phyloP scores from a whole-genome alignment of 2,113 vertebrate species.

The Mohoua ochrocephala region DNA sequence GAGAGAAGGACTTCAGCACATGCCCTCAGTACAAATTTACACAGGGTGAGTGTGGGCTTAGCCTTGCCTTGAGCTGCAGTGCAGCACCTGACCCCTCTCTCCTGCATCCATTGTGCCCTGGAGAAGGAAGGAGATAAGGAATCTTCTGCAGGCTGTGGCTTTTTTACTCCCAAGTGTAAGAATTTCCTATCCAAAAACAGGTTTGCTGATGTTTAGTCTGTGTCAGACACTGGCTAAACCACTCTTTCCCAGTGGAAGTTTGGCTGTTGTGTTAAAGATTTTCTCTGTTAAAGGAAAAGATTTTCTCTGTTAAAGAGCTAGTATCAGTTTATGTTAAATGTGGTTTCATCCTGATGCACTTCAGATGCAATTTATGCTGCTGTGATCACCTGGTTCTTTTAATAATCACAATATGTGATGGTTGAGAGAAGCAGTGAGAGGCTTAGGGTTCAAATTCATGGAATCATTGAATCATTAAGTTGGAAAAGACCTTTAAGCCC shows the following conservation, averaged over 20 bases:
- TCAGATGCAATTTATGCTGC: neutral
- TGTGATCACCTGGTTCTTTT: neutral
- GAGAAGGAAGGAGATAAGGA: neutral
- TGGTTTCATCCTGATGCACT: neutral
- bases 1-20: neutral
- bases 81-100: neutral
- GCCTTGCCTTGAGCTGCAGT: neutral
- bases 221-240: no score
- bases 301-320: neutral
- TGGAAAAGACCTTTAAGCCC: neutral
- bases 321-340: neutral
- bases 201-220: neutral
- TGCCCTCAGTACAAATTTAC: neutral
- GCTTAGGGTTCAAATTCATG: neutral
- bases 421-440: neutral
- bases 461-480: neutral
- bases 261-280: neutral
- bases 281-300: neutral
- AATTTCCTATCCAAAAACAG: neutral
- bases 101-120: neutral
- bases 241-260: neutral
- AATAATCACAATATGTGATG: neutral
- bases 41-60: neutral
- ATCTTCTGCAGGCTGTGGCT: neutral
- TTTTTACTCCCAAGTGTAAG: neutral